phyloP scores from a whole-genome alignment of 2,113 vertebrate genomes.

The Thymallus thymallus region DNA sequence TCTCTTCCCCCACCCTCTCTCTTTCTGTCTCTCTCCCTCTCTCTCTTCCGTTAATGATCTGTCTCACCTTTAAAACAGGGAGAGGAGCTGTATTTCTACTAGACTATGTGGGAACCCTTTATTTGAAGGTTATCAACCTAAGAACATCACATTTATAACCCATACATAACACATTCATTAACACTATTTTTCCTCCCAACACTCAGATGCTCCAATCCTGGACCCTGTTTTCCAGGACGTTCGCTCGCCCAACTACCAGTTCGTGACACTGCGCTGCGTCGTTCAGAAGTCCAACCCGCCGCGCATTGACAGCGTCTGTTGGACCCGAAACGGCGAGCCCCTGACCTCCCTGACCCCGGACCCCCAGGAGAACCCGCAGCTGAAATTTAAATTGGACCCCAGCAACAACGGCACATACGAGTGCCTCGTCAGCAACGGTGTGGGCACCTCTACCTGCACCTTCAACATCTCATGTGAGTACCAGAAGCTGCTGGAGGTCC shows the following conservation, averaged over 20 bases:
- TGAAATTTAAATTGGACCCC: conserved; percentile 83
- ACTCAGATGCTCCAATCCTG: conserved; percentile 84
- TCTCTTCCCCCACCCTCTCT: background rate
- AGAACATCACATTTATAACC: background rate
- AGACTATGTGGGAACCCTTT: no score
- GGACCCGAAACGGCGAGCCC: conserved; percentile 83
- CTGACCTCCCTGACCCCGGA: conserved; percentile 73
- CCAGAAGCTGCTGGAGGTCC: background rate
- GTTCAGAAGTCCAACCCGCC: conserved; percentile 86
- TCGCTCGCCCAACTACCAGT: conserved; percentile 80
- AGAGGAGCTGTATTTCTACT: no score
- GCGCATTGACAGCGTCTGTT: conserved; percentile 81
- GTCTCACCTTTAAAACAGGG: background rate
- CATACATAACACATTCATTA: background rate
- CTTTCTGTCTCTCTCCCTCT: background rate
- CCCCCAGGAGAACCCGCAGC: conserved; percentile 81
- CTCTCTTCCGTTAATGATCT: background rate
- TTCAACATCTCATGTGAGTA: conserved; percentile 92
- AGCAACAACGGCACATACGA: conserved; percentile 87
- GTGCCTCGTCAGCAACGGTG: conserved; percentile 88
- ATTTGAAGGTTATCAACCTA: background rate
- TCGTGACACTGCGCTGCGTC: conserved; percentile 82
- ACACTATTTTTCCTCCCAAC: background rate
- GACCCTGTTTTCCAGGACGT: conserved; percentile 86
- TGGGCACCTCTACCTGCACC: conserved; percentile 84